A percentile compares a stretch with the other conserved stretches of the same genome.
phyloP scores from a whole-genome alignment of 2,888 invertebrate genomes.

The Acholoe squamosa region DNA sequence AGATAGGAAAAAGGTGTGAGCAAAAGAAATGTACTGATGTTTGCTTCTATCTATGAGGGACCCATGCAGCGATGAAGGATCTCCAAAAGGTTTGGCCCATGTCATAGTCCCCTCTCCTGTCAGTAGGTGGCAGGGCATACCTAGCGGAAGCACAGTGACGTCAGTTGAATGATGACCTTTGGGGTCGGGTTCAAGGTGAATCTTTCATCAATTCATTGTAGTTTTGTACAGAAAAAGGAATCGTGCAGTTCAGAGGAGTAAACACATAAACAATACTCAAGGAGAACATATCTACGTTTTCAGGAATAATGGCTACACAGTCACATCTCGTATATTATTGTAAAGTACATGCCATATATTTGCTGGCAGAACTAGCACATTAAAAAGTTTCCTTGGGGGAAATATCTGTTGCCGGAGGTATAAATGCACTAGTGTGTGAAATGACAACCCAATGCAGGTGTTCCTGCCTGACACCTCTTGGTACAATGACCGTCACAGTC shows the following conservation, averaged over 20 bases:
- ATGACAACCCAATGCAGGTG: conserved; percentile 32
- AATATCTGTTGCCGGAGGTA: background rate
- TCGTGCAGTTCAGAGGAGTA: too few species aligned
- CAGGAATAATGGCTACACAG: background rate
- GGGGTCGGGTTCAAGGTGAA: conserved; percentile 33
- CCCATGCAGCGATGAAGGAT: background rate
- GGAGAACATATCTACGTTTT: background rate
- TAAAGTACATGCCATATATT: too few species aligned
- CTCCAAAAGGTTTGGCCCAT: background rate
- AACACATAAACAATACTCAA: too few species aligned
- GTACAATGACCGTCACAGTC: background rate
- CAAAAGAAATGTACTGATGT: too few species aligned
- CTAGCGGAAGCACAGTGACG: background rate
- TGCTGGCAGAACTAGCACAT: too few species aligned
- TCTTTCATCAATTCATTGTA: conserved; percentile 11
- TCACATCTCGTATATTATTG: too few species aligned
- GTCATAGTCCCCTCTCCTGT: background rate
- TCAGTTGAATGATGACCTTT: conserved; percentile 34
- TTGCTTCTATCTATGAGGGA: background rate
- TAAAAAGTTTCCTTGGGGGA: too few species aligned
- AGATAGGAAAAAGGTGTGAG: too few species aligned
- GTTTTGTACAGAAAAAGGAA: background rate
- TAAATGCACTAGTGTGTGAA: background rate
- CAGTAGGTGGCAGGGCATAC: background rate
- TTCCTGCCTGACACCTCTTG: background rate